Percentiles rank a stretch among this genome's conserved stretches.
Evolutionary conservation across 2,113 vertebrate genomes (phyloP).

Genomic region (Marcusenius ussheri): DNA sequence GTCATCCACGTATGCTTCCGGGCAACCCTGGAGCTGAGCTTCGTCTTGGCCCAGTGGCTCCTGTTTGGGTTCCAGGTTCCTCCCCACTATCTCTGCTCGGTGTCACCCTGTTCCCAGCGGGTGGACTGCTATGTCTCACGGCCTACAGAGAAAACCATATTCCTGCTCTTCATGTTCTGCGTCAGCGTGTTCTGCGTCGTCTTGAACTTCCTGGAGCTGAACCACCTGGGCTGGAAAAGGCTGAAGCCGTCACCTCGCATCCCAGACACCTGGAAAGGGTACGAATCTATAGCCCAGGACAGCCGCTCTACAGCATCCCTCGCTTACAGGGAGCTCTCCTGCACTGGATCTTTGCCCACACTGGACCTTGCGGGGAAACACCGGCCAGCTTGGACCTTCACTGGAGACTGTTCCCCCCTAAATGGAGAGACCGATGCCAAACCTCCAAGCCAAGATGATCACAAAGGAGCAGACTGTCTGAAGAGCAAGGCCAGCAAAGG

Average conservation of each 20-base stretch:
- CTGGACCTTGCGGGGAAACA: slow-evolving; percentile 56
- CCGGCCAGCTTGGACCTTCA: slow-evolving; percentile 51
- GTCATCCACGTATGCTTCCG: slow-evolving; percentile 61
- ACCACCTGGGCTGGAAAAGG: slow-evolving; percentile 68
- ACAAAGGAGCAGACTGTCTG: slow-evolving; percentile 26
- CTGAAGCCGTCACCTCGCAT: slow-evolving; percentile 35
- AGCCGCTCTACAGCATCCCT: slow-evolving; percentile 45
- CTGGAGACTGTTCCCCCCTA: slow-evolving; percentile 34
- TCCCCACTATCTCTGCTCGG: slow-evolving; percentile 50
- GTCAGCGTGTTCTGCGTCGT: slow-evolving; percentile 62
- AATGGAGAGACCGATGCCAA: slow-evolving; percentile 13
- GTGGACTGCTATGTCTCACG: slow-evolving; percentile 68
- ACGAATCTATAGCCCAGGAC: slow-evolving; percentile 45
- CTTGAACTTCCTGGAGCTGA: slow-evolving; percentile 64
- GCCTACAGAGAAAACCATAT: slow-evolving; percentile 67
- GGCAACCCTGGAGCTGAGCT: slow-evolving; percentile 55
- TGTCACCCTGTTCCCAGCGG: slow-evolving; percentile 49
- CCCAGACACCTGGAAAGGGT: slow-evolving; percentile 27
- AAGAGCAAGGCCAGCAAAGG: slow-evolving; percentile 37
- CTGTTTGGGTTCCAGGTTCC: slow-evolving; percentile 65
- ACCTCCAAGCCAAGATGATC: slow-evolving; percentile 12
- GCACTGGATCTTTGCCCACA: slow-evolving; percentile 53
- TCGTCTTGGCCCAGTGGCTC: slow-evolving; percentile 62
- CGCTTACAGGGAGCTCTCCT: slow-evolving; percentile 46
- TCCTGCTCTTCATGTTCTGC: slow-evolving; percentile 65